Evolutionary conservation across 2,797 vertebrate genomes (phyloP), one percentile per base, ranked within the genome.

Genomic region (Fundulus diaphanus): DNA sequence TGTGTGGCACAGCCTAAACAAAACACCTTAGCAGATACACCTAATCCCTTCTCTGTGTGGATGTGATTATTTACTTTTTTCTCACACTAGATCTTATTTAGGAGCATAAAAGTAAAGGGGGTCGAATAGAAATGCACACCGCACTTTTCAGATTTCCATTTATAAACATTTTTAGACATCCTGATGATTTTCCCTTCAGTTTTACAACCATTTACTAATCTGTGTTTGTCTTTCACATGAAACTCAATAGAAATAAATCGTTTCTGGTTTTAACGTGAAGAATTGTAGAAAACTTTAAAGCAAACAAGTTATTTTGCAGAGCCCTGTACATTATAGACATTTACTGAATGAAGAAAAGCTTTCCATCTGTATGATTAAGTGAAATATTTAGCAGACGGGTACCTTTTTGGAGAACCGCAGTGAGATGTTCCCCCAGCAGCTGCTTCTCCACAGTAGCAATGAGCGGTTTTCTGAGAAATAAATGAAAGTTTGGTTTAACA

Each of bases 371-470:
- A n/a, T 9, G 0, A 61, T 66, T 57, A 46, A 7, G 31, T 0
- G 0, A 54, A 6, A 1, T 13, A 15, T 63, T 20, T 31, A 6
- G 70, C 6, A 70, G 20, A 7, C 22, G 31, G 51, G 5, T 96
- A 99, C 98, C 98, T 98, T 99, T 99, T 91, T 99, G 98, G 84
- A 99, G 96, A 91, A 97, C 98, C 70, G 98, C 92, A 68, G 97
- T 96, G 92, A 99, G 96, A 93, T 99, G 98, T 97, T 99, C 98
- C 90, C 98, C 98, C 86, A 99, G 96, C 89, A 99, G 93, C 85
- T 99, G 98, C 87, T 99, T 99, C 95, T 99, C 98, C 93, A 99
- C 97, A 76, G 97, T 97, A 82, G 96, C 97, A 92, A 99, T 99
- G 88, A 99, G 96, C 77, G 97, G 96, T 95, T 99, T 99, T 95